These are phyloP conservation scores for Scaptomyza polygonia DNA, from an alignment of 2,888 invertebrate genomes.

Conservation along the genomic window DNA sequence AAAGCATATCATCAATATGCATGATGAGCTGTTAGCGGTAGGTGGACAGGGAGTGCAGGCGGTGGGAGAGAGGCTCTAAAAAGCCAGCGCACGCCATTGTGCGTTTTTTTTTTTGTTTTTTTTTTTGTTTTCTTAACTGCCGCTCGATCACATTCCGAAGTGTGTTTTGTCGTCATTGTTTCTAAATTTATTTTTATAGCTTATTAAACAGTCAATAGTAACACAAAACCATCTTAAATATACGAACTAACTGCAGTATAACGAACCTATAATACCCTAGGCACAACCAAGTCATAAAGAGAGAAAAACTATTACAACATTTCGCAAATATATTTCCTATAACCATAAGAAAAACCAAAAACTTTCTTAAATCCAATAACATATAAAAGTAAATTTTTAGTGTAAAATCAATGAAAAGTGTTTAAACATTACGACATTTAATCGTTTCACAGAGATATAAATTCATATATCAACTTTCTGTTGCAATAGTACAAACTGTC, in stretches of 20 bases:
- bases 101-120: conserved; percentile 21
- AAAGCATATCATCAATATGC: conserved; percentile 72
- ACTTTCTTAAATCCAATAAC: not conserved
- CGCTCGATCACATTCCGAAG: conserved; percentile 74
- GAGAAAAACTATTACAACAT: not conserved
- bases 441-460: not conserved
- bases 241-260: conserved; percentile 11
- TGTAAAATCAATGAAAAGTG: not conserved
- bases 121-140: conserved; percentile 50
- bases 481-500: conserved; percentile 4
- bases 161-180: conserved; percentile 77
- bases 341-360: not conserved
- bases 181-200: conserved; percentile 79
- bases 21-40: conserved; percentile 60
- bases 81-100: conserved; percentile 74
- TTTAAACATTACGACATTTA: not conserved
- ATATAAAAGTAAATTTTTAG: not conserved
- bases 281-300: not conserved
- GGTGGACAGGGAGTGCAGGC: conserved; percentile 8
- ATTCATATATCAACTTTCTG: conserved; percentile 11
- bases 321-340: not conserved
- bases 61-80: conserved; percentile 18
- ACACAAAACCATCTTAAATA: conserved; percentile 35
- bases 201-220: conserved; percentile 75
- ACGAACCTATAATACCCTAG: conserved; percentile 21